Evolutionary conservation across 2,888 invertebrate species (phyloP), one percentile per base, ranked within the genome.

Genomic region (Priocnemis perturbator): DNA sequence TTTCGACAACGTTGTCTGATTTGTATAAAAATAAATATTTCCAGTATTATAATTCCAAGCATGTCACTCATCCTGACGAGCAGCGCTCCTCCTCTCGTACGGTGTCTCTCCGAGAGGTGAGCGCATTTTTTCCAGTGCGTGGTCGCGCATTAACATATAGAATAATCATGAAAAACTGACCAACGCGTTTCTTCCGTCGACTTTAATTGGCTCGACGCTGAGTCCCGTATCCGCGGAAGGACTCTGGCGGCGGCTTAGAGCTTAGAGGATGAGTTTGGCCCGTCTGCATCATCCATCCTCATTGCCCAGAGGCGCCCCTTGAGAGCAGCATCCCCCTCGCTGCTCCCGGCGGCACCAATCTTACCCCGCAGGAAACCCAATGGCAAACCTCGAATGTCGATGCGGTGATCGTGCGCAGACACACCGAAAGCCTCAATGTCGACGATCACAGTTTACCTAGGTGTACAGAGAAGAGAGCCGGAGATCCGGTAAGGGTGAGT

Each of bases 281-380:
- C 48, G 64, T 60, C 72, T 64, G 60, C 69, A 64, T 75, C 79
- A 74, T 82, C 77, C 71, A 79, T 81, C 71, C 74, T 79, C 76
- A 79, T 79, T 73, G 75, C 63, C 65, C 23, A 19, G 14, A 58
- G 64, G 58, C 71, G 73, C 64, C 56, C 48, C 52, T 66, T 71
- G 71, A 71, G 61, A 64, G 14, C 63, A 59, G 60, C 66, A 37
- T 60, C 53, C 53, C 58, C 45, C 26, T 50, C 68, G 59, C 20
- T 57, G 44, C 62, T 70, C 56, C 58, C 52, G 37, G 63, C 60
- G 67, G 68, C 65, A 67, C 68, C 78, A 67, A 74, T 76, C 75
- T 73, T 70, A 71, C 76, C 73, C 73, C 81, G n/a, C 64, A 53
- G 56, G 76, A 73, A 67, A 65, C 14, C 30, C 63, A 50, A 58